phyloP scores from a whole-genome alignment of 2,113 vertebrate genomes.

The Chloroceryle aenea region DNA sequence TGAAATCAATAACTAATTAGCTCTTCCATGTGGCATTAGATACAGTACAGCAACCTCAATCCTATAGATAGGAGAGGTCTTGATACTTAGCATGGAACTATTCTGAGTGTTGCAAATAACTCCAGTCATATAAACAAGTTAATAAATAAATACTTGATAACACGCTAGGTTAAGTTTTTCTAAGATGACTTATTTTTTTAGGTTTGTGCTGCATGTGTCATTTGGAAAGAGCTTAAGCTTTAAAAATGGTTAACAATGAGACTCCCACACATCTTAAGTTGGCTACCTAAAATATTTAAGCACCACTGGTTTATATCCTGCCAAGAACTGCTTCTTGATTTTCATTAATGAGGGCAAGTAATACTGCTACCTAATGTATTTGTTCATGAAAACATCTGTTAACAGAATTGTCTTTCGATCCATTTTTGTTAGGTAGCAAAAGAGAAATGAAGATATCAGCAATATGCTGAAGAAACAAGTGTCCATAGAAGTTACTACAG shows the following conservation, averaged over 20 bases:
- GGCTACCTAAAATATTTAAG: background rate
- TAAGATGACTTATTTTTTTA: background rate
- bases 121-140: background rate
- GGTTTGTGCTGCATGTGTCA: background rate
- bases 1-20: background rate
- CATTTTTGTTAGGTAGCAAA: background rate
- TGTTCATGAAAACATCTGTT: background rate
- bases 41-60: background rate
- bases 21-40: background rate
- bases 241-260: background rate
- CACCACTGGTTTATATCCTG: background rate
- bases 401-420: background rate
- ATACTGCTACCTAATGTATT: background rate
- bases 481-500: too few species aligned
- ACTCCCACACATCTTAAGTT: background rate
- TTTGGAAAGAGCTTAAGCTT: background rate
- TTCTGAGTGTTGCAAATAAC: background rate
- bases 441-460: background rate
- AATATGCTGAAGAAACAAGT: background rate
- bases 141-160: background rate
- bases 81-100: background rate
- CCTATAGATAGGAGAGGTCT: background rate
- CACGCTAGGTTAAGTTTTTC: background rate
- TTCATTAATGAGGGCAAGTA: background rate
- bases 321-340: background rate